Conservation (phyloP, 2,888 invertebrate species). For the Noctua fimbriata region DNA sequence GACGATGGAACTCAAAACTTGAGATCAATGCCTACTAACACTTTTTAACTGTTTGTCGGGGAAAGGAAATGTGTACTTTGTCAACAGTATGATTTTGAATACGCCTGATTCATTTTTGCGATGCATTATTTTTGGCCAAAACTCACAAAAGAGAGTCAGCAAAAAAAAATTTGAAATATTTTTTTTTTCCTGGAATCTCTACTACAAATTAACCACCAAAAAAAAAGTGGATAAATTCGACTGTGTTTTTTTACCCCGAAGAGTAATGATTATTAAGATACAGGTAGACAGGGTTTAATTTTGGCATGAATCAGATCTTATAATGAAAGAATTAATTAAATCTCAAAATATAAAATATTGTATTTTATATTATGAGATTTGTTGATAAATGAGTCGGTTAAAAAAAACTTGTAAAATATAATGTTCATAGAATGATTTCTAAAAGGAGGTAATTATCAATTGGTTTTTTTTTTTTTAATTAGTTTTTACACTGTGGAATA, state of each 20-base stretch:
- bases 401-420: neutral
- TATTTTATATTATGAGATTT: too few species aligned
- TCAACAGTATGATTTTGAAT: slow-evolving; percentile 9
- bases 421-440: neutral
- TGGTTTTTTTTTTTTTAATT: neutral
- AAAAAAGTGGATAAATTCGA: neutral
- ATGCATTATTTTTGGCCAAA: neutral
- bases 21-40: slow-evolving; percentile 36
- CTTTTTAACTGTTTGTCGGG: slow-evolving; percentile 8
- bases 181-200: neutral
- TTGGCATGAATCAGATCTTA: neutral
- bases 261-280: neutral
- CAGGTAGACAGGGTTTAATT: neutral
- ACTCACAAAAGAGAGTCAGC: neutral
- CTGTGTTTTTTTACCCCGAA: neutral
- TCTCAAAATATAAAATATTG: neutral
- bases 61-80: neutral
- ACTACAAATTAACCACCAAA: too few species aligned
- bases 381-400: neutral
- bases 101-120: neutral
- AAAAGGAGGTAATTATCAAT: neutral
- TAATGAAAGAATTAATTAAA: neutral
- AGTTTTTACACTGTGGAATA: neutral
- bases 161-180: neutral
- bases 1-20: slow-evolving; percentile 37